Evolutionary conservation across 37 sponge, comb jelly and placozoan species (phyloP).

Genomic region (Ephydatia muelleri): DNA sequence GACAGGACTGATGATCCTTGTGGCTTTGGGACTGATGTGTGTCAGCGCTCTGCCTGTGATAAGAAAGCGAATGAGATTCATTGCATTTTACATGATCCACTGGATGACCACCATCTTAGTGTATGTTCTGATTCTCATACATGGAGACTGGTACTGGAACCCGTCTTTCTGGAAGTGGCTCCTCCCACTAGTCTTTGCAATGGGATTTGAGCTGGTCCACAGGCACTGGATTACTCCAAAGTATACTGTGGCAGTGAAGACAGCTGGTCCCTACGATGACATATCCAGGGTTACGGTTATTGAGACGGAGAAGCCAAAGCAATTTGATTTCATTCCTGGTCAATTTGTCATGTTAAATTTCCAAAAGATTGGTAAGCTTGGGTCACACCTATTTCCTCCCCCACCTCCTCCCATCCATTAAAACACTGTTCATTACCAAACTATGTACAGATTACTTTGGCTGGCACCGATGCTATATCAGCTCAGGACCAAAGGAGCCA

Average conservation of each 20-base stretch:
- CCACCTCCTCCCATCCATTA: not conserved
- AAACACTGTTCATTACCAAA: not conserved
- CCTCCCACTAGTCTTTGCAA: slow-evolving; percentile 30
- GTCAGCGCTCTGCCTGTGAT: slow-evolving; percentile 29
- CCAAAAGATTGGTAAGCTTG: slow-evolving; percentile 49
- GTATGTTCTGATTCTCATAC: slow-evolving; percentile 48
- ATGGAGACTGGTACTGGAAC: slow-evolving; percentile 49
- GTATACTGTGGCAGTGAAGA: slow-evolving; percentile 11
- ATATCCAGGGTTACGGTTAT: slow-evolving; percentile 28
- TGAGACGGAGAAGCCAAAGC: slow-evolving; percentile 48
- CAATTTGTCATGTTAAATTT: slow-evolving; percentile 48
- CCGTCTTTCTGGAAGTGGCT: slow-evolving; percentile 71
- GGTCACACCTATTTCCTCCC: not conserved
- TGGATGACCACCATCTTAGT: slow-evolving; percentile 17
- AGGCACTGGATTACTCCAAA: not conserved
- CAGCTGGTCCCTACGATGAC: slow-evolving; percentile 45
- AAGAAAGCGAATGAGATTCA: slow-evolving; percentile 22
- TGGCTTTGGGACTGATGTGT: slow-evolving; percentile 21
- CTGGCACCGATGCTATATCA: slow-evolving; percentile 40
- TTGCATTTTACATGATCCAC: slow-evolving; percentile 56
- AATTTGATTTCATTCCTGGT: slow-evolving; percentile 45
- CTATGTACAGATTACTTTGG: slow-evolving; percentile 28
- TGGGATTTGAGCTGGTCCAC: slow-evolving; percentile 45
- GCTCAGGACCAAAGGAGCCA: slow-evolving; percentile 39
- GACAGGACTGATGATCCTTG: slow-evolving; percentile 36